Evolutionary conservation across 2,888 invertebrate species (phyloP), one percentile per base, ranked within the genome.

Genomic region (Drosophila cognata): DNA sequence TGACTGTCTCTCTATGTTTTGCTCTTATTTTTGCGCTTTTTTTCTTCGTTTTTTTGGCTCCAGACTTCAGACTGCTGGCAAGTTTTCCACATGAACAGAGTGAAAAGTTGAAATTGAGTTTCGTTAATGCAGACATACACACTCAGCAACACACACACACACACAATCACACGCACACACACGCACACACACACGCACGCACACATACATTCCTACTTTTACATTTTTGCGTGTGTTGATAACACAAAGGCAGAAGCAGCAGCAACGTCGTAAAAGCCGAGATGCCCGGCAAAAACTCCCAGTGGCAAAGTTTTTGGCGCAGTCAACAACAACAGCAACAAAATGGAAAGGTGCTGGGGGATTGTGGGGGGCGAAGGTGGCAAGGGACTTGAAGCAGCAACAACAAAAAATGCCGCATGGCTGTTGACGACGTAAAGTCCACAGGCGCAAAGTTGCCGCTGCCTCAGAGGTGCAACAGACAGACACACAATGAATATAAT

Each of bases 31-130:
- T 31, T 29, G 38, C 16, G 13, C 2, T 13, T 53, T 56, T 51
- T 43, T 28, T 51, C 18, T 28, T 31, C 48, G n/a, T 21, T 18
- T 48, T 64, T 50, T 55, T 43, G 21, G 67, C 52, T 52, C 48
- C 60, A 63, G 75, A 79, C 70, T 74, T 61, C 57, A 63, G 57
- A 56, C 62, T 79, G 71, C 74, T 73, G 70, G 72, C 77, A 82
- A 82, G 74, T 80, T 82, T 82, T 82, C 77, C 80, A 82, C 77
- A 80, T 82, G 82, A 82, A 82, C 82, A 80, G 80, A 80, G 82
- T 82, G 75, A 77, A 82, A 82, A 82, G 82, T 82, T 82, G 77
- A 82, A 82, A 82, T 82, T 82, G 82, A 82, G 82, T 82, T 82
- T 82, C 73, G 74, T 80, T 78, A 81, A 80, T 80, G 81, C 75